Evolutionary conservation across 2,797 vertebrate genomes (phyloP).

Genomic region (Intellagama lesueurii): DNA sequence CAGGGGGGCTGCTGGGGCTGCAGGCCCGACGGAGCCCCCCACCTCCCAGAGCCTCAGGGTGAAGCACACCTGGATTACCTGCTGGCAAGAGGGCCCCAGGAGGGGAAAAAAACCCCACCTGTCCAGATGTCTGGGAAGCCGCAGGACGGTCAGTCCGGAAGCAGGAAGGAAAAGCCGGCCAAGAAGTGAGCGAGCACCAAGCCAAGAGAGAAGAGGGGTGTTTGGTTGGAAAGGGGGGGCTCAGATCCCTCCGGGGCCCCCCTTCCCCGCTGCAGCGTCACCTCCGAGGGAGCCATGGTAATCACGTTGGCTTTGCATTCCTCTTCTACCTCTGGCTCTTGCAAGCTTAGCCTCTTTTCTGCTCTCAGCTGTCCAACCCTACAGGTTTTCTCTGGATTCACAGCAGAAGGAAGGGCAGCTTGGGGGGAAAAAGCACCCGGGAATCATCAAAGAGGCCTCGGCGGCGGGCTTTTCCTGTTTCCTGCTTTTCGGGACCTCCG

Average conservation of each 20-base stretch:
- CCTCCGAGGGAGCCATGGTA: slow-evolving; percentile 7
- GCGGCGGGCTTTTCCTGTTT: background rate
- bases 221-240: too few relatives aligned
- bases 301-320: background rate
- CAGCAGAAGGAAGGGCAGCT: too few relatives aligned
- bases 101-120: background rate
- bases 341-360: background rate
- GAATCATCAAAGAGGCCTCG: too few relatives aligned
- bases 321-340: background rate
- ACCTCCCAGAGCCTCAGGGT: background rate
- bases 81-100: too few relatives aligned
- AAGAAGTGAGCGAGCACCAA: too few relatives aligned
- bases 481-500: background rate
- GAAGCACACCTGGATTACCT: background rate
- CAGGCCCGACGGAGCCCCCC: background rate
- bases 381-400: background rate
- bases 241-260: too few relatives aligned
- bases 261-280: background rate
- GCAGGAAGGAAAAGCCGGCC: too few relatives aligned
- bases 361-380: background rate
- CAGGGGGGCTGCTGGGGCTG: background rate
- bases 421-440: background rate
- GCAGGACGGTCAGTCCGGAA: too few relatives aligned
- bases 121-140: too few relatives aligned
- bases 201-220: too few relatives aligned